Percentiles rank a stretch among this genome's conserved stretches.
Conservation (phyloP, 1,140 invertebrate genomes). For the Hyphantria cunea region DNA sequence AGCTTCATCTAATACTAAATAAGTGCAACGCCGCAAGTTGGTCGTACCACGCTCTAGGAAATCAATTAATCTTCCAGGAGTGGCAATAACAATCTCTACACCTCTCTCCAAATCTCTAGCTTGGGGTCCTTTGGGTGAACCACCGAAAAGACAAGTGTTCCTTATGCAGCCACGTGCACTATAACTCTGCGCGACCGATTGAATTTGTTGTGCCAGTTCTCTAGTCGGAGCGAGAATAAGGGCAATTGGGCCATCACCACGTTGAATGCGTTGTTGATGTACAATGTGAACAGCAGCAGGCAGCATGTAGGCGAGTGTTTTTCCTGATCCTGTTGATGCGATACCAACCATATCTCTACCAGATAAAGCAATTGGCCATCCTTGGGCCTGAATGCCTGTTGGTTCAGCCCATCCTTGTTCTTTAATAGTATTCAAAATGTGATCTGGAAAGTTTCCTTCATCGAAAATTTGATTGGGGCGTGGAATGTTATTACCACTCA, state of each 20-base stretch:
- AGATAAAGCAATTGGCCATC: slow-evolving; percentile 96
- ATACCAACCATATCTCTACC: slow-evolving; percentile 97
- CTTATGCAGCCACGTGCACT: slow-evolving; percentile 91
- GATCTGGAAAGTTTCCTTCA: slow-evolving; percentile 94
- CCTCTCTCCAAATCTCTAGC: slow-evolving; percentile 95
- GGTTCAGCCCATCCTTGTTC: slow-evolving; percentile 93
- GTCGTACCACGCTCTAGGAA: slow-evolving; percentile 97
- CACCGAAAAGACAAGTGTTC: slow-evolving; percentile 98
- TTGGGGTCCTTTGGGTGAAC: slow-evolving; percentile 97
- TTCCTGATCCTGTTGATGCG: slow-evolving; percentile 96
- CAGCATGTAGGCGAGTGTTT: slow-evolving; percentile 93
- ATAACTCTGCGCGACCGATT: slow-evolving; percentile 96
- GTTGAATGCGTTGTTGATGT: slow-evolving; percentile 85
- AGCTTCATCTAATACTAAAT: slow-evolving; percentile 98
- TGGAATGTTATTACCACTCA: slow-evolving; percentile 91
- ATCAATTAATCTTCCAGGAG: slow-evolving; percentile 98
- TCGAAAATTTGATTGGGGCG: slow-evolving; percentile 94
- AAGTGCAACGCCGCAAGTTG: slow-evolving; percentile 95
- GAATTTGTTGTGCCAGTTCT: slow-evolving; percentile 98
- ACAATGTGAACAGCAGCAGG: slow-evolving; percentile 90
- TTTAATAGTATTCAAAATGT: slow-evolving; percentile 89
- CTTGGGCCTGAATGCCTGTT: slow-evolving; percentile 93
- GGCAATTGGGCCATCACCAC: slow-evolving; percentile 95
- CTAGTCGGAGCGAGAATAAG: slow-evolving; percentile 97
- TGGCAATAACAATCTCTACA: slow-evolving; percentile 96